Conservation (phyloP, 2,797 vertebrate genomes). For the Erethizon dorsatum region DNA sequence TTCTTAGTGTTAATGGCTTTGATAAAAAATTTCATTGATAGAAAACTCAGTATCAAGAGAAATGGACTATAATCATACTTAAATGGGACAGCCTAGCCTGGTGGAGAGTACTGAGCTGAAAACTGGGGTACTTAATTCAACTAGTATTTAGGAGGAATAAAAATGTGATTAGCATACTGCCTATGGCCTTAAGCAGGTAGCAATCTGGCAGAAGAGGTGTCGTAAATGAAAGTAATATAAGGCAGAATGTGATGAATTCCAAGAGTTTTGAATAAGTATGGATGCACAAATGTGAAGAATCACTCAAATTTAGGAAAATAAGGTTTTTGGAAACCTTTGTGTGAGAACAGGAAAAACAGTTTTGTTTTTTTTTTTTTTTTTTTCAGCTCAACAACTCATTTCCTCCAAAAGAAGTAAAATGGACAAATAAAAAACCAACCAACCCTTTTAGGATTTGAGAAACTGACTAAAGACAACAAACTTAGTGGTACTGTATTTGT, state of each 20-base stretch:
- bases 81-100: neutral
- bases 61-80: neutral
- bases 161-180: neutral
- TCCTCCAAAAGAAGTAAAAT: neutral
- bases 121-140: neutral
- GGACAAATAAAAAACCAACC: neutral
- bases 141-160: neutral
- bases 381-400: neutral
- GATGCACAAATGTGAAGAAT: neutral
- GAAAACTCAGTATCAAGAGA: slow-evolving; percentile 21
- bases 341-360: neutral
- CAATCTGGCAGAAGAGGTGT: neutral
- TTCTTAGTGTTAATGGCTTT: neutral
- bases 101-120: neutral
- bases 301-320: neutral
- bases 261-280: neutral
- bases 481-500: neutral
- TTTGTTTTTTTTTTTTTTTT: too few relatives aligned
- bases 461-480: slow-evolving; percentile 6
- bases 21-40: neutral
- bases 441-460: neutral
- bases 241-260: neutral
- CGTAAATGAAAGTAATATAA: neutral
- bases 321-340: neutral
- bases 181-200: neutral